phyloP scores from a whole-genome alignment of 2,113 vertebrate genomes.

The Bostrychus sinensis region DNA sequence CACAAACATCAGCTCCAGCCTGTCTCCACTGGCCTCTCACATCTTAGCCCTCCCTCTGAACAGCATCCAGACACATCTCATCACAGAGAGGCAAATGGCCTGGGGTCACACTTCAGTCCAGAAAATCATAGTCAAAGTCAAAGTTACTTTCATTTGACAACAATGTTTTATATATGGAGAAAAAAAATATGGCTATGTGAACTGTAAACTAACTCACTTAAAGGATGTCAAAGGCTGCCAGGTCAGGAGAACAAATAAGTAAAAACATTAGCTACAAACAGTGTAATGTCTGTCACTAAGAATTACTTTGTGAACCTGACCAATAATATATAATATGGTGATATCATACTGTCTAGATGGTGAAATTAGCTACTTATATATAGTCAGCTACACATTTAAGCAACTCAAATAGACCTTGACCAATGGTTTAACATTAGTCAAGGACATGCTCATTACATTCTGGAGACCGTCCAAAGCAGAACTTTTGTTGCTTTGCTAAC shows the following conservation, averaged over 20 bases:
- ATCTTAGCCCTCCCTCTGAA: conserved; percentile 57
- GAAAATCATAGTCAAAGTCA: too few relatives aligned
- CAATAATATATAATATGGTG: too few relatives aligned
- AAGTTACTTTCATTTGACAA: too few relatives aligned
- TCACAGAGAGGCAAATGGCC: conserved; percentile 53
- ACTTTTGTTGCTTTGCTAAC: conserved; percentile 2
- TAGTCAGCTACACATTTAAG: background rate
- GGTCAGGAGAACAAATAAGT: too few relatives aligned
- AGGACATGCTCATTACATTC: conserved; percentile 2
- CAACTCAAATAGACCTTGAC: background rate
- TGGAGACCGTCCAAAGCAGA: background rate
- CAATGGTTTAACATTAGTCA: background rate
- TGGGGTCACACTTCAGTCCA: conserved; percentile 44
- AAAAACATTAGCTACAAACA: too few relatives aligned
- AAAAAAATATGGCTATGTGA: too few relatives aligned
- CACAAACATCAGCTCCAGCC: conserved; percentile 62
- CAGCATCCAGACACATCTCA: conserved; percentile 54
- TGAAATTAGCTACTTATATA: background rate
- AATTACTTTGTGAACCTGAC: too few relatives aligned
- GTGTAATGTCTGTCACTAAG: too few relatives aligned
- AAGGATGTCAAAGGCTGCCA: too few relatives aligned
- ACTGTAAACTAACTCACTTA: too few relatives aligned
- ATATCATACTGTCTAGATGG: background rate
- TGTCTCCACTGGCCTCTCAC: conserved; percentile 52
- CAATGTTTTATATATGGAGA: too few relatives aligned